Base-by-base conservation (phyloP, 2,797 vertebrate genomes). In the Pseudopleuronectes americanus region DNA sequence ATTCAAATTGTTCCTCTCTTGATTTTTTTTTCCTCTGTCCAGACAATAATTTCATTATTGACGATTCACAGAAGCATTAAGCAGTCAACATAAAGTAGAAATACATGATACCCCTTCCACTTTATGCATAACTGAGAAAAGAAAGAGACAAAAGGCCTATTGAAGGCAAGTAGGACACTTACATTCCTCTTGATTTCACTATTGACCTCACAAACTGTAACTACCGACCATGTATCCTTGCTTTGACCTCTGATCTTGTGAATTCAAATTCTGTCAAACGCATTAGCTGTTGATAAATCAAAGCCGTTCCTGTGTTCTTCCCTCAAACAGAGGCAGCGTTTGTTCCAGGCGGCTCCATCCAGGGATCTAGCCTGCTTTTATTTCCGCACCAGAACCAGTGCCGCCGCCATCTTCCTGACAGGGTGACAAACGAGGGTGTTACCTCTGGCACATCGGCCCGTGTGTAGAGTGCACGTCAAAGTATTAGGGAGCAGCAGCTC, bases 371-470 rank as follows among this genome's bases (percentile, higher is more conserved):
- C 16, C 47, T 67, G 57, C 54, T 71, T 83, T 77, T 60, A 71
- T 70, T 38, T 69, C 45, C 69, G 74, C 68, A 75, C 23, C 68
- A 76, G 64, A 59, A 36, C n/a, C 49, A 7, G 60, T 7, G 12
- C 53, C 4, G 56, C 76, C 51, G 84, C 80, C 83, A 68, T 87
- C 68, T 79, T 68, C 72, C 79, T 80, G 76, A 90, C 84, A 85
- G 61, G 66, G 68, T 83, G 80, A 90, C 88, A 77, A 80, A 90
- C 74, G 80, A 81, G 87, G 80, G 62, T 52, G 81, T 83, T 69
- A 70, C 80, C 83, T 80, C 67, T 71, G 85, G 84, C 83, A 74
- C 80, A 52, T 71, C 67, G 31, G 67, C 77, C 81, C 58, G 56
- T 74, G 80, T 71, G 77, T 69, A 79, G 79, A 77, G 71, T 66